Base-by-base conservation (phyloP, 2,797 vertebrate species). In the Miichthys miiuy region DNA sequence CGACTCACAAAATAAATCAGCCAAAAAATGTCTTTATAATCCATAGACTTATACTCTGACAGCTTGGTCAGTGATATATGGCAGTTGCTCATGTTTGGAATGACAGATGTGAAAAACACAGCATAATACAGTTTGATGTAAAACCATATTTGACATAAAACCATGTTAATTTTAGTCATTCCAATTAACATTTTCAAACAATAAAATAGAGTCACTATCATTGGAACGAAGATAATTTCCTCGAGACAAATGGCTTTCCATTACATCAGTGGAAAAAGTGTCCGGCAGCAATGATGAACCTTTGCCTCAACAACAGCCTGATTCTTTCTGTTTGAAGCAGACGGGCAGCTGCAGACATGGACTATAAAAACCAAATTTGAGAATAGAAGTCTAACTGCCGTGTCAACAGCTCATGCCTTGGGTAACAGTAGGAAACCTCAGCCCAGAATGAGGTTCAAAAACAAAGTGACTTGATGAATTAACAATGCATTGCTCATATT, bases 321-420 rank as follows among this genome's bases (percentile, higher is more conserved):
- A 88, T 91, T 89, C 88, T 91, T 83, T 89, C 86, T 72, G 84
- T 93, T 90, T 94, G 93, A 93, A 93, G 92, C 83, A 8, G 68
- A 89, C 85, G 72, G 91, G 92, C 93, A 94, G 93, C 93, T 94
- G 93, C 91, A 91, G 91, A 94, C 92, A 93, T 91, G 89, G 91
- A 92, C 93, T 90, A 93, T 93, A 94, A 94, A 94, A 93, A 77
- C 27, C 90, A 87, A 91, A 92, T 91, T 91, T 86, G 91, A 94
- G 90, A 91, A 92, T 88, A 91, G 86, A 89, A 87, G 91, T 91
- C 83, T 91, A 83, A 90, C 89, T 72, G 71, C 83, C 81, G 57
- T 92, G 91, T 93, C 92, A 88, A 88, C 89, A 89, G 87, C 89
- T 89, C 87, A 86, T 81, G 88, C 87, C 82, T 82, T 79, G 88